Conservation (phyloP, 2,888 invertebrate genomes). For the Xylota sylvarum region DNA sequence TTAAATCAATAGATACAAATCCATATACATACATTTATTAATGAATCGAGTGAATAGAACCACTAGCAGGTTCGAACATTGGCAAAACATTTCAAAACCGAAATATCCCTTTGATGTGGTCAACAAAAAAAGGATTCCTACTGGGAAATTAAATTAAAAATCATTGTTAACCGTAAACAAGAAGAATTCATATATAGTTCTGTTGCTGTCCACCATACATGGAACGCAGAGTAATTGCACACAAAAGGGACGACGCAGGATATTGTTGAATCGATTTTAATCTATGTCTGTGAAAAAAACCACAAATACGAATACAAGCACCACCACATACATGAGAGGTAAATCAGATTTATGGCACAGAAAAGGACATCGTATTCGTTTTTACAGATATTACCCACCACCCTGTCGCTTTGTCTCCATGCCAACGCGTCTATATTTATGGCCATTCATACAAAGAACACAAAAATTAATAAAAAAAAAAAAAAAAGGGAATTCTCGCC, state of each 20-base stretch:
- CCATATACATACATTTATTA: slow-evolving; percentile 26
- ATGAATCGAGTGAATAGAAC: slow-evolving; percentile 6
- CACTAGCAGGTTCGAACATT: too few relatives aligned
- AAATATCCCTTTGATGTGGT: slow-evolving; percentile 2
- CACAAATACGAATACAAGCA: background rate
- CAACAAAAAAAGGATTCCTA: background rate
- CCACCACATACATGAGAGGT: background rate
- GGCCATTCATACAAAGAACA: slow-evolving; percentile 5
- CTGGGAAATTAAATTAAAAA: slow-evolving; percentile 5
- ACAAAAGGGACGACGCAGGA: background rate
- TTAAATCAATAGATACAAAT: slow-evolving; percentile 44
- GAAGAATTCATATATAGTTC: slow-evolving; percentile 10
- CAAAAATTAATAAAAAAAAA: background rate
- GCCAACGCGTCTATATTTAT: slow-evolving; percentile 36
- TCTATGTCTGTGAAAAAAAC: background rate
- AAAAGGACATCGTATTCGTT: slow-evolving; percentile 1
- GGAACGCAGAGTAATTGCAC: background rate
- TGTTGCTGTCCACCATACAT: background rate
- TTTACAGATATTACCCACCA: background rate
- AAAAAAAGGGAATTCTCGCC: background rate
- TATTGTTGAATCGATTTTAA: slow-evolving; percentile 32
- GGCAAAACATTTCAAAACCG: too few relatives aligned
- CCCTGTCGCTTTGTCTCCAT: background rate
- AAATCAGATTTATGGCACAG: slow-evolving; percentile 27
- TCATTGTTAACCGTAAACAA: background rate